Base-by-base conservation (phyloP, 2,888 invertebrate species). In the Glaucopsyche alexis region DNA sequence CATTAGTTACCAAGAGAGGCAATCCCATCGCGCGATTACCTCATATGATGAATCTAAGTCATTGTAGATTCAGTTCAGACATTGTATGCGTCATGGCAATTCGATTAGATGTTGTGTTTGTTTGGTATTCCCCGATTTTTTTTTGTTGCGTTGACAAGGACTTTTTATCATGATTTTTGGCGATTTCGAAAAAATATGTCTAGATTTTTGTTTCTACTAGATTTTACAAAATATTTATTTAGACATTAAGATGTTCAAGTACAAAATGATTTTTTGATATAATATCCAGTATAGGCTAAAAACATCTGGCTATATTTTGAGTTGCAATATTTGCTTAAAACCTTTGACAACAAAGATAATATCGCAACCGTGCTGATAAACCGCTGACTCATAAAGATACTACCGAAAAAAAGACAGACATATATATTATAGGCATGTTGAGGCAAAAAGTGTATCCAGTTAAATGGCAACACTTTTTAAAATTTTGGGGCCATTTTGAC, bases 311-410 rank as follows among this genome's bases (percentile, higher is more conserved):
- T 13, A 60, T 29, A 7, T 38, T 60, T 29, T 8, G 29, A 60
- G 60, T 60, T 13, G 29, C 29, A 29, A 29, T 55, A 60, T 19
- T 60, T 60, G 29, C 60, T n/a, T n/a, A n/a, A n/a, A n/a, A n/a
- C n/a, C n/a, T n/a, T n/a, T n/a, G 7, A 19, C 19, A 42, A 38
- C 38, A n/a, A n/a, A 65, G 40, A 42, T 65, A 65, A 65, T 40
- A 7, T 40, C 13, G 4, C n/a, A 65, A 40, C 7, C 8, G n/a
- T 40, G 29, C 8, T 42, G 65, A 19, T 45, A 47, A 19, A 16
- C 47, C 9, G 19, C 49, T 69, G 69, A 69, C 13, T 69, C 69
- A 69, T 69, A 69, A 49, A 69, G 69, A 69, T 69, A 69, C 40
- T 19, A 16, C 13, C 14, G 16, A 47, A 47, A 16, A 49, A 9